Conservation (phyloP, 2,113 vertebrate genomes). For the Cebidichthys violaceus region DNA sequence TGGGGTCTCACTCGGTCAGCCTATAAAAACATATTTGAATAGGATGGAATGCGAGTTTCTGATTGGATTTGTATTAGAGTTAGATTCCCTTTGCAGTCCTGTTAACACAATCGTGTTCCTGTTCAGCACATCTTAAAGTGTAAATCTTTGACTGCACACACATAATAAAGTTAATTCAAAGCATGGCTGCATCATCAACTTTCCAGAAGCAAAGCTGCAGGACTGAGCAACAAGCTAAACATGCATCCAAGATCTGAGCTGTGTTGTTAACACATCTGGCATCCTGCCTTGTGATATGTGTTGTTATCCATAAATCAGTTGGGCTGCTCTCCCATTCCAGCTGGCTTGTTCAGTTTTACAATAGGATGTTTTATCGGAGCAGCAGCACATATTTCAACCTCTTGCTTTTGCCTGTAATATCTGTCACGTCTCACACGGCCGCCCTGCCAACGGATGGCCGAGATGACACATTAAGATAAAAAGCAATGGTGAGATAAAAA, state of each 20-base stretch:
- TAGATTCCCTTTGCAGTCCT: slow-evolving; percentile 4
- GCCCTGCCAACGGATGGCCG: not conserved
- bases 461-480: slow-evolving; percentile 25
- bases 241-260: slow-evolving; percentile 36
- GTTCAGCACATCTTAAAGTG: slow-evolving; percentile 7
- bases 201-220: slow-evolving; percentile 18
- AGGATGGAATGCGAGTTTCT: not conserved
- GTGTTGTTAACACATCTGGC: slow-evolving; percentile 24
- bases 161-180: slow-evolving; percentile 25
- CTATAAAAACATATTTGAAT: not conserved
- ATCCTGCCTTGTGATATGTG: slow-evolving; percentile 15
- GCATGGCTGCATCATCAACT: not conserved
- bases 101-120: slow-evolving; percentile 13
- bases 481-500: not conserved
- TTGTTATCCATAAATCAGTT: slow-evolving; percentile 30
- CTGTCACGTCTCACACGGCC: not conserved
- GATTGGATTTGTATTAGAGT: not conserved
- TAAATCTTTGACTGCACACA: not conserved
- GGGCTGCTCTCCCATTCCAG: not conserved
- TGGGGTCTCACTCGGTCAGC: not conserved
- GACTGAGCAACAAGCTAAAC: slow-evolving; percentile 26
- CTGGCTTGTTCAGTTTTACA: slow-evolving; percentile 27
- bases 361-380: not conserved
- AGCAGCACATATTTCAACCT: slow-evolving; percentile 18
- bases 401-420: not conserved